A percentile compares a stretch with the other conserved stretches of the same genome.
Conservation (phyloP, 1,140 invertebrate genomes). For the Drosophila chauvacae region DNA sequence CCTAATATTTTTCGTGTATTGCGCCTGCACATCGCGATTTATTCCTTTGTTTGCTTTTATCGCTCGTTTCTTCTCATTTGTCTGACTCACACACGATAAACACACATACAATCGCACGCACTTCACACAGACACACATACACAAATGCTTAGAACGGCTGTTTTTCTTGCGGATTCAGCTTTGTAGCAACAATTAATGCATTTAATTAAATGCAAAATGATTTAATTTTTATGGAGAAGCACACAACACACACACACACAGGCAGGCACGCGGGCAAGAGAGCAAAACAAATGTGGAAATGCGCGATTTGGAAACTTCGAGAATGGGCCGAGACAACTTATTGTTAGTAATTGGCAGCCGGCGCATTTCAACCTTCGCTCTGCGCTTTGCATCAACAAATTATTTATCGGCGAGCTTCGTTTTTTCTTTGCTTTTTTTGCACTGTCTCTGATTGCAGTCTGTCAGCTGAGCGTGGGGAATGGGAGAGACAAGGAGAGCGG, state of each 20-base stretch:
- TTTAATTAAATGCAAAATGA: slow-evolving; percentile 78
- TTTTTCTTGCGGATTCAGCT: slow-evolving; percentile 43
- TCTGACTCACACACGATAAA: slow-evolving; percentile 68
- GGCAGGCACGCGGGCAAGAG: slow-evolving; percentile 7
- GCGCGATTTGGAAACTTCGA: slow-evolving; percentile 66
- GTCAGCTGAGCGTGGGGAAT: slow-evolving; percentile 67
- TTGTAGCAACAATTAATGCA: slow-evolving; percentile 57
- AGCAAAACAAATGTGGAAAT: slow-evolving; percentile 30
- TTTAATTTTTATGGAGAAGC: slow-evolving; percentile 64
- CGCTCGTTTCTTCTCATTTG: slow-evolving; percentile 56
- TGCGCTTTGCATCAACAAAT: slow-evolving; percentile 68
- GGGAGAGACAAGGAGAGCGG: slow-evolving; percentile 6
- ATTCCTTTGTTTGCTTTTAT: slow-evolving; percentile 79
- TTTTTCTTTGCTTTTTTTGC: slow-evolving; percentile 39
- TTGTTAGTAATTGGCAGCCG: slow-evolving; percentile 37
- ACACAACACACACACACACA: slow-evolving; percentile 24
- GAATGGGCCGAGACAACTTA: slow-evolving; percentile 40
- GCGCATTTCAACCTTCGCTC: slow-evolving; percentile 34
- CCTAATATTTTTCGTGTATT: slow-evolving; percentile 60
- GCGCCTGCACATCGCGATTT: slow-evolving; percentile 59
- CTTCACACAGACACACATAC: slow-evolving; percentile 10
- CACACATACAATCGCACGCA: slow-evolving; percentile 5
- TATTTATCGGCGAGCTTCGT: slow-evolving; percentile 49
- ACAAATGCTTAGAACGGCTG: slow-evolving; percentile 25
- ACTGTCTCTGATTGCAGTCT: slow-evolving; percentile 62